A percentile compares a stretch with the other conserved stretches of the same genome.
Conservation (phyloP, 2,888 invertebrate genomes). For the Lithophane semibrunnea region DNA sequence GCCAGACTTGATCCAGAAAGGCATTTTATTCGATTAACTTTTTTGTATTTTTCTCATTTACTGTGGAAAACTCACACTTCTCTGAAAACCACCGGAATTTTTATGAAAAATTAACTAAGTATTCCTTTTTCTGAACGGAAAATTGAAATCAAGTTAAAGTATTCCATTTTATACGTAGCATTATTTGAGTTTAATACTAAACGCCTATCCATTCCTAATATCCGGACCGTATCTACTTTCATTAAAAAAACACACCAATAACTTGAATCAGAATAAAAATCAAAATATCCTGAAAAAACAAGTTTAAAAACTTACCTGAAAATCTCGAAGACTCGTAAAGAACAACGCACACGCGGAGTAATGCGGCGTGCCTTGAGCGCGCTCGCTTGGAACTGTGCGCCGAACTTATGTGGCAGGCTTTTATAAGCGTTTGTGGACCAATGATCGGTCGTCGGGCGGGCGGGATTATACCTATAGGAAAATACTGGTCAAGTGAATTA, state of each 20-base stretch:
- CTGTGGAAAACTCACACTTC: background rate
- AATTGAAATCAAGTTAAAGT: background rate
- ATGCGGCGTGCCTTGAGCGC: slow-evolving; percentile 57
- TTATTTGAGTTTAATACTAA: background rate
- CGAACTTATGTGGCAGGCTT: slow-evolving; percentile 43
- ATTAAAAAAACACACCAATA: background rate
- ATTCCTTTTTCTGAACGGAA: no score
- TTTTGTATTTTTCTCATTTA: background rate
- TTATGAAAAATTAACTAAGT: no score
- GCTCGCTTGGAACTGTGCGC: slow-evolving; percentile 59
- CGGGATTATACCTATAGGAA: slow-evolving; percentile 35
- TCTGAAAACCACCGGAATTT: background rate
- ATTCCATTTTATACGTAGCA: background rate
- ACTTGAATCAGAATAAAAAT: background rate
- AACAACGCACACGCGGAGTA: slow-evolving; percentile 47
- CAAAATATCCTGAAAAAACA: slow-evolving; percentile 9
- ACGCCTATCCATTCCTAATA: background rate
- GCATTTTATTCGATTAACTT: background rate
- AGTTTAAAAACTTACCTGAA: slow-evolving; percentile 63
- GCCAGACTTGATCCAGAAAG: no score
- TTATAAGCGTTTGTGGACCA: slow-evolving; percentile 60
- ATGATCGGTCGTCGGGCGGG: slow-evolving; percentile 62
- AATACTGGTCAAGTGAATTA: slow-evolving; percentile 50
- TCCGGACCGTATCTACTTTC: background rate
- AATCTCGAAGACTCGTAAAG: slow-evolving; percentile 53